These are phyloP conservation scores for Lycia hirtaria DNA, from an alignment of 2,888 invertebrate species.

Conservation along the genomic window DNA sequence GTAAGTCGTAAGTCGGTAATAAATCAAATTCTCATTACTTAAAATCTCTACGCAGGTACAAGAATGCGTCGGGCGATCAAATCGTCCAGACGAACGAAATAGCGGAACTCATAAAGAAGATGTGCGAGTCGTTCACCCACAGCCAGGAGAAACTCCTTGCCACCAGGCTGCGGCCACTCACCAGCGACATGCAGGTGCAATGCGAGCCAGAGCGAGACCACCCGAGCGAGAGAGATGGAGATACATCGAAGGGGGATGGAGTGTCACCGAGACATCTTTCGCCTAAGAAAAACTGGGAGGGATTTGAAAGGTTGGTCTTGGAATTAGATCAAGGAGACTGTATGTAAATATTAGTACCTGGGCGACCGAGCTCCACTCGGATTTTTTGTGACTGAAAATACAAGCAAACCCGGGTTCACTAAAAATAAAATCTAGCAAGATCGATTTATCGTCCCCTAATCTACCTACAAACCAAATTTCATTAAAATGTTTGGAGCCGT, in stretches of 20 bases:
- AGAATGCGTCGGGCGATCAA: constrained; percentile 68
- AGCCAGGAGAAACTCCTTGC: constrained; percentile 67
- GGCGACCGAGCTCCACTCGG: no score
- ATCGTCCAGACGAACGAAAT: constrained; percentile 69
- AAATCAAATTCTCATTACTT: no score
- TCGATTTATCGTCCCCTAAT: no score
- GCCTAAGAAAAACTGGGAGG: constrained; percentile 32
- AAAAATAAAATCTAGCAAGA: no score
- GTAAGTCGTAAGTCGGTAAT: no score
- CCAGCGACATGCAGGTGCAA: constrained; percentile 73
- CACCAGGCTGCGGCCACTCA: constrained; percentile 45
- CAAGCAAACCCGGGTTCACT: no score
- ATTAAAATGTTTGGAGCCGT: no score
- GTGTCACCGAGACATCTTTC: constrained; percentile 12
- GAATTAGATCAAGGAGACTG: no score
- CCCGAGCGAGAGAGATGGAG: not conserved
- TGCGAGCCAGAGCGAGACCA: constrained; percentile 49
- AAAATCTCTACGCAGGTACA: no score
- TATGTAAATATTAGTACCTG: no score
- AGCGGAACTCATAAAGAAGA: constrained; percentile 70
- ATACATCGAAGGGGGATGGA: constrained; percentile 19
- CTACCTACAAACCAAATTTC: no score
- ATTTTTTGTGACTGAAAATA: no score
- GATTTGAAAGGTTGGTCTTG: constrained; percentile 6
- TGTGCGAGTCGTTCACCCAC: constrained; percentile 71